Evolutionary conservation across 2,888 invertebrate genomes (phyloP).

Genomic region (Sinohyriopsis cumingii): DNA sequence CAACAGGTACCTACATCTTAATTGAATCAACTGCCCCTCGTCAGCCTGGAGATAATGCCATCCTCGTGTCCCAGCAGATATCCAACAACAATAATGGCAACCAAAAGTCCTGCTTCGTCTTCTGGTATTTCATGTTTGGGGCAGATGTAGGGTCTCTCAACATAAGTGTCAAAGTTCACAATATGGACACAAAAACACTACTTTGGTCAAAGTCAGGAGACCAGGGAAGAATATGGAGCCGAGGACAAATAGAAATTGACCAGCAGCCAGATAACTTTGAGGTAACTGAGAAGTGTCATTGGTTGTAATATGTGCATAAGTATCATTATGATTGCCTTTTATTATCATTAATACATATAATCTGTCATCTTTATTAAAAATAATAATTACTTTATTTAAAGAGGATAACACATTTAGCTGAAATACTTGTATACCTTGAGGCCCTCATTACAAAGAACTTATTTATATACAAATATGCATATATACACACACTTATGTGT

Average conservation of each 20-base stretch:
- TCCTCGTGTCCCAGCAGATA: conserved; percentile 51
- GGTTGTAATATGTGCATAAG: neutral
- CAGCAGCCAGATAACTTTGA: conserved; percentile 40
- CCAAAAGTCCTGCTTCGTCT: conserved; percentile 53
- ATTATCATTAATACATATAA: too few species aligned
- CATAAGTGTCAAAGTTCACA: conserved; percentile 38
- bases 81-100: conserved; percentile 21
- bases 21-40: conserved; percentile 56
- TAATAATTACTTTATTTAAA: too few species aligned
- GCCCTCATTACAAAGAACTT: too few species aligned
- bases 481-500: too few species aligned
- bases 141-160: conserved; percentile 53
- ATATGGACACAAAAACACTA: conserved; percentile 3
- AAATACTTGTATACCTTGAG: too few species aligned
- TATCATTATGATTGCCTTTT: too few species aligned
- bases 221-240: conserved; percentile 56
- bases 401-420: too few species aligned
- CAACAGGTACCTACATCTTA: conserved; percentile 56
- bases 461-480: too few species aligned
- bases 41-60: conserved; percentile 46
- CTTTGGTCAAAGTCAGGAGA: conserved; percentile 46
- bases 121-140: conserved; percentile 68
- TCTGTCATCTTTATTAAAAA: too few species aligned
- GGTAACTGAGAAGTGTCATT: conserved; percentile 33
- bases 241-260: conserved; percentile 42